Base-by-base conservation (phyloP, 2,888 invertebrate genomes). In the Lasius fuliginosus region DNA sequence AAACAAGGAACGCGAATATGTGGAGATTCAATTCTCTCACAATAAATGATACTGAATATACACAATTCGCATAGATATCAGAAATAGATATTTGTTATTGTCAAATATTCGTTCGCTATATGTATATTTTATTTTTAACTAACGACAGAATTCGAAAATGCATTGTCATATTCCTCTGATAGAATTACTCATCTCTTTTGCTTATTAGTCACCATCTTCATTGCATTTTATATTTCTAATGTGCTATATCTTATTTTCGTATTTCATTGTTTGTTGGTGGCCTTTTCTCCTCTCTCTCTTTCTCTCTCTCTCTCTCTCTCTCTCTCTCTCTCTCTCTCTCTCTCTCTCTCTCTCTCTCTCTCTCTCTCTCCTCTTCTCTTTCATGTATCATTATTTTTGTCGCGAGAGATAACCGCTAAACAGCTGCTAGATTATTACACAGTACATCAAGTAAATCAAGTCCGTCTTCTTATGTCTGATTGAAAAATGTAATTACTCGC, bases 221-320 rank as follows among this genome's bases (percentile, higher is more conserved):
- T 77, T 77, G 30, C 15, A 56, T 12, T 40, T 40, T n/a, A n/a
- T 8, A n/a, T 74, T 75, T 64, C 18, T 36, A 67, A 40, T 56
- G 12, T 18, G 3, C 11, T 53, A 18, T 11, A 40, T 46, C 33
- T 12, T 5, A 53, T 1, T 67, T 76, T 56, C 5, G 15, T 40
- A 30, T 42, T 30, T 42, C n/a, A 1, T 77, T 76, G 2, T 33
- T 23, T 15, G 56, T 12, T 9, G 4, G 1, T n/a, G 8, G 53
- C 53, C 53, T 53, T n/a, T 53, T 8, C 46, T 53, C 33, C 49
- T 42, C 3, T 46, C 23, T 23, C 23, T 23, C 23, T 23, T 23
- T 23, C 23, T 23, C 23, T 23, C 23, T 23, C 0, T 23, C 49
- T 42, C 3, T 46, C 23, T 23, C 23, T 23, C 23, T 23, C 0